Base-by-base conservation (phyloP, 2,113 vertebrate genomes). In the Tonatia bakeri region DNA sequence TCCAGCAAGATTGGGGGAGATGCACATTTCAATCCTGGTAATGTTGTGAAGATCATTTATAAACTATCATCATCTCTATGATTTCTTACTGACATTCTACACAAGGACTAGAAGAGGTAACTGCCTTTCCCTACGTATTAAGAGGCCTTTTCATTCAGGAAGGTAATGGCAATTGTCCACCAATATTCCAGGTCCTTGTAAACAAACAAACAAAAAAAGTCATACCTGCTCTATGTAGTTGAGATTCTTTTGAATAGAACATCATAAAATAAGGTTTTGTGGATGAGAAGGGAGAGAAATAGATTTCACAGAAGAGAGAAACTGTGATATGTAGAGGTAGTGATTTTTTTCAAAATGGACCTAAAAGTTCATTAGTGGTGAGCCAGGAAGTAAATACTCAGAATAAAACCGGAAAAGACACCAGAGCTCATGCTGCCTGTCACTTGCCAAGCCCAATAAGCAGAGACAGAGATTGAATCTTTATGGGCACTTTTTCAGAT, bases 301-400 rank as follows among this genome's bases (percentile, higher is more conserved):
- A 50, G 2, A 13, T 40, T 93, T 87, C n/a, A 36, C 52, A 90
- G 16, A 82, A 61, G 31, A 86, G 64, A 89, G 22, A 84, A 65
- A 45, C 13, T 4, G 43, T 87, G n/a, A 33, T 67, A 52, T 17
- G 7, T 52, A 75, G 26, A 84, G 7, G 19, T 52, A 73, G 50
- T 61, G 5, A 59, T 92, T 43, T 83, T 83, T 80, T 67, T 31
- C 17, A 17, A 59, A 72, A 13, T 87, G 40, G 81, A 89, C 69
- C 38, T 50, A 43, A 0, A 1, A 61, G 80, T 91, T 93, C 50
- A 73, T 87, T 75, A 85, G n/a, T 45, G 17, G 45, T 45, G 81
- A 83, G 24, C 33, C 70, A 76, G 69, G 56, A 91, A 81, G n/a
- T 93, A 91, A 93, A 92, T 86, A 87, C 38, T 19, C 36, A 50